Percentiles rank a stretch among this genome's conserved stretches.
Evolutionary conservation across 1,140 invertebrate genomes (phyloP).

Genomic region (Brachionus asplanchnoidis): DNA sequence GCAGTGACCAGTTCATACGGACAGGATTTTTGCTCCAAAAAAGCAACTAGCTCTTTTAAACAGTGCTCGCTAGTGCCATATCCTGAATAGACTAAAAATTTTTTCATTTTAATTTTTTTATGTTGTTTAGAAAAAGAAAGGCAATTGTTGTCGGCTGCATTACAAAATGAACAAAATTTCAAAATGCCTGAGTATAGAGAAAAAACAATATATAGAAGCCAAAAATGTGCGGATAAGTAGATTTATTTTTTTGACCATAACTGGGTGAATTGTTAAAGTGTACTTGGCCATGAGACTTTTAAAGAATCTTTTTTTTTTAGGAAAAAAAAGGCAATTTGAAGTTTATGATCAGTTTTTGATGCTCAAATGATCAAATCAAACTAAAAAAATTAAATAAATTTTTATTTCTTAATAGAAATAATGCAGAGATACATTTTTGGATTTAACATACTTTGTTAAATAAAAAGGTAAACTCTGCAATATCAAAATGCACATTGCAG

Average conservation of each 20-base stretch:
- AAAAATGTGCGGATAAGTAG: not conserved
- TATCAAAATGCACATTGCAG: too few relatives aligned
- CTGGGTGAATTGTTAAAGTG: too few relatives aligned
- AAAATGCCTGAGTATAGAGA: constrained; percentile 8
- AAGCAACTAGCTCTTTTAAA: not conserved
- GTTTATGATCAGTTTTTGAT: too few relatives aligned
- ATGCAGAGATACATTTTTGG: too few relatives aligned
- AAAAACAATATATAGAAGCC: constrained; percentile 23
- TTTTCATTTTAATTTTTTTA: not conserved
- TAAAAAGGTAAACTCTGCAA: too few relatives aligned
- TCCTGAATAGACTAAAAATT: not conserved
- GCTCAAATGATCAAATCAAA: too few relatives aligned
- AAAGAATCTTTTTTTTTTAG: too few relatives aligned
- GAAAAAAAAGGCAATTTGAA: too few relatives aligned
- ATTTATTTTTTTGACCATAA: not conserved
- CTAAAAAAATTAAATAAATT: too few relatives aligned
- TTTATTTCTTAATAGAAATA: too few relatives aligned
- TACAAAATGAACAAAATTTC: not conserved
- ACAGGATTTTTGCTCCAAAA: not conserved
- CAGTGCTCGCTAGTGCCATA: constrained; percentile 8
- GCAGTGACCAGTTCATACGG: not conserved
- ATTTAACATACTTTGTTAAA: too few relatives aligned
- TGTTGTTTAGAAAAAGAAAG: constrained; percentile 6
- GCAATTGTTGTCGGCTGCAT: constrained; percentile 9
- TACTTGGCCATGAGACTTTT: too few relatives aligned